Base-by-base conservation (phyloP, 2,888 invertebrate species). In the Acrocyrtus sp. region DNA sequence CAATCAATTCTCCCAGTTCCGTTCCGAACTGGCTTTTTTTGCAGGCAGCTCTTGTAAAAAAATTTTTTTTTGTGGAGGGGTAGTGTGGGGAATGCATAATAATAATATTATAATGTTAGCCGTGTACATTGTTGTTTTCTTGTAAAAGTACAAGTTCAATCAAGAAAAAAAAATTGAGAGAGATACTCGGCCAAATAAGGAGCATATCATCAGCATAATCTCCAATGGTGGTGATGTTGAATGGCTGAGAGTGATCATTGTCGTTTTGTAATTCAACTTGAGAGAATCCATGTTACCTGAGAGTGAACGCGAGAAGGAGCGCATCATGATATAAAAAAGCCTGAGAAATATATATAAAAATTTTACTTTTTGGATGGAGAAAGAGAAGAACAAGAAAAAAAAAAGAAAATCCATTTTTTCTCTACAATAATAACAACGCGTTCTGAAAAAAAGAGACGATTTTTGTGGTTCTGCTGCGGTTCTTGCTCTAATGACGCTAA, bases 171-270 rank as follows among this genome's bases (percentile, higher is more conserved):
- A n/a, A 3, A 47, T 66, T 65, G 58, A 62, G 53, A 66, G 66
- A 65, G 53, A 53, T 43, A 51, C 22, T 72, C 65, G 5, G 39
- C 72, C 72, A 72, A 72, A 72, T 72, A 72, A 66, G 72, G 72
- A 65, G 54, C 69, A 70, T 47, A 24, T 29, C 41, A 56, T 48
- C 47, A 3, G 41, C 50, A 51, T 63, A 26, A 22, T 24, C 27
- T 34, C 34, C 6, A 34, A 8, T 34, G 34, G 34, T 5, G 34
- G 12, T 34, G n/a, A n/a, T n/a, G n/a, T n/a, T n/a, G n/a, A n/a
- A 34, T 34, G 34, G 34, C 34, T 34, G 34, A 54, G 48, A 26
- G 47, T 39, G 65, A 61, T 53, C 26, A 54, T 27, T 51, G 47
- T 65, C 48, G 43, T 54, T 34, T 45, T 41, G 45, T 57, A 57